These are phyloP conservation scores for Galago senegalensis DNA, from an alignment of 2,797 vertebrate genomes.

Conservation along the genomic window DNA sequence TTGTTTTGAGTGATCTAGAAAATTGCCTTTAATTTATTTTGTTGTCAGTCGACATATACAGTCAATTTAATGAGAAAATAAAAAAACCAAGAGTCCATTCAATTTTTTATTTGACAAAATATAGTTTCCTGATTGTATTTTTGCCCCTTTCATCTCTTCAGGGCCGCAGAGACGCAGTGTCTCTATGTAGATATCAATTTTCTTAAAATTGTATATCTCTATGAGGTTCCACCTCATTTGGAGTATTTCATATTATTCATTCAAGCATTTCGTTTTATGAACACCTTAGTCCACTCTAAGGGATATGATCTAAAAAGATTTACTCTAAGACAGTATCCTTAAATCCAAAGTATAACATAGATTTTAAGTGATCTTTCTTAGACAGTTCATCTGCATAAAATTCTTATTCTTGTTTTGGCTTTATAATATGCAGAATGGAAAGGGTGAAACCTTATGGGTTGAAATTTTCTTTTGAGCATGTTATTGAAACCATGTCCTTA, in stretches of 20 bases:
- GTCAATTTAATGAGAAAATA: background rate
- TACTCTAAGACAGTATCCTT: background rate
- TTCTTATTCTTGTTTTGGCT: constrained; percentile 2
- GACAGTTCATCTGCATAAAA: background rate
- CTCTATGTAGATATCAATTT: background rate
- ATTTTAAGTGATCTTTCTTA: background rate
- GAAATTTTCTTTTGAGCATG: background rate
- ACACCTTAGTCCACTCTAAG: background rate
- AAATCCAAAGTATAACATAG: background rate
- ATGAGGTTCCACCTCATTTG: background rate
- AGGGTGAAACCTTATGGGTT: background rate
- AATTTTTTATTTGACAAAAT: constrained; percentile 12
- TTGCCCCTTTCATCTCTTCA: background rate
- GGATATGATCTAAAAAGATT: background rate
- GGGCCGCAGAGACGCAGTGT: background rate
- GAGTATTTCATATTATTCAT: background rate
- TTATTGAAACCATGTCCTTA: constrained; percentile 32
- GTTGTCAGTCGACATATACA: background rate
- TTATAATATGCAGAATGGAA: background rate
- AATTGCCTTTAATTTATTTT: background rate
- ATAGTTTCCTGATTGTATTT: background rate
- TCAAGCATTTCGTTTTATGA: constrained; percentile 5
- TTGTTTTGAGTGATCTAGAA: background rate
- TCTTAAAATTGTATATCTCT: background rate
- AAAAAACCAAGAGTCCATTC: background rate